Conservation (phyloP, 37 sponge, comb jelly and placozoan species). For the Oscarella lobularis region DNA sequence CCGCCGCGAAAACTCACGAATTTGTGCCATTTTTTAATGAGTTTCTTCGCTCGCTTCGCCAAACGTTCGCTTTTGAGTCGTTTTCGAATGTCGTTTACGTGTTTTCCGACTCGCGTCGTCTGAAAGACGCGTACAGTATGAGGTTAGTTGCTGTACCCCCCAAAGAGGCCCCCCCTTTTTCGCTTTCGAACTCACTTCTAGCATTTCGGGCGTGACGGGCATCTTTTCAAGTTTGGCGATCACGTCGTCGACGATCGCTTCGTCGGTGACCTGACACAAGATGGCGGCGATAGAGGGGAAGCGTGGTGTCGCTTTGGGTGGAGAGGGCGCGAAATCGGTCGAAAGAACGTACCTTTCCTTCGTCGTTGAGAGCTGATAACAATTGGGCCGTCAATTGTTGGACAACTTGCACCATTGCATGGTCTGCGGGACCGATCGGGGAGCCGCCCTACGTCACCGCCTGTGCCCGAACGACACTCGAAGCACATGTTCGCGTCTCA, state of each 20-base stretch:
- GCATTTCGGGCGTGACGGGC: constrained; percentile 41
- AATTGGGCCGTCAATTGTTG: constrained; percentile 36
- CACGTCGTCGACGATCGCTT: constrained; percentile 27
- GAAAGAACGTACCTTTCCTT: constrained; percentile 45
- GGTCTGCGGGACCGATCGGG: neutral
- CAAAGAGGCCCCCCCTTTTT: no score
- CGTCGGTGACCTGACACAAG: constrained; percentile 38
- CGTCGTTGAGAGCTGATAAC: constrained; percentile 34
- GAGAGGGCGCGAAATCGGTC: neutral
- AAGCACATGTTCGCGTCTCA: neutral
- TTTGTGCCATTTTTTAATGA: constrained; percentile 60
- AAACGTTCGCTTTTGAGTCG: constrained; percentile 20
- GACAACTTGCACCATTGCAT: constrained; percentile 54
- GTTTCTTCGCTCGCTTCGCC: constrained; percentile 45
- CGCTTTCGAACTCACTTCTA: constrained; percentile 20
- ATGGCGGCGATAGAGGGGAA: no score
- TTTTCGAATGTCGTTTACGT: constrained; percentile 36
- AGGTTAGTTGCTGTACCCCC: no score
- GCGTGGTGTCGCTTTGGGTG: no score
- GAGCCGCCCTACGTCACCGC: neutral
- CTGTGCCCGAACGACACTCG: neutral
- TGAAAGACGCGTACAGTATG: constrained; percentile 6
- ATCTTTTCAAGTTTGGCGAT: constrained; percentile 31
- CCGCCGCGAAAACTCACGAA: no score
- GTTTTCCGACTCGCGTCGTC: constrained; percentile 43